Conservation (phyloP, 2,113 vertebrate genomes). For the Prochilodus magdalenae region DNA sequence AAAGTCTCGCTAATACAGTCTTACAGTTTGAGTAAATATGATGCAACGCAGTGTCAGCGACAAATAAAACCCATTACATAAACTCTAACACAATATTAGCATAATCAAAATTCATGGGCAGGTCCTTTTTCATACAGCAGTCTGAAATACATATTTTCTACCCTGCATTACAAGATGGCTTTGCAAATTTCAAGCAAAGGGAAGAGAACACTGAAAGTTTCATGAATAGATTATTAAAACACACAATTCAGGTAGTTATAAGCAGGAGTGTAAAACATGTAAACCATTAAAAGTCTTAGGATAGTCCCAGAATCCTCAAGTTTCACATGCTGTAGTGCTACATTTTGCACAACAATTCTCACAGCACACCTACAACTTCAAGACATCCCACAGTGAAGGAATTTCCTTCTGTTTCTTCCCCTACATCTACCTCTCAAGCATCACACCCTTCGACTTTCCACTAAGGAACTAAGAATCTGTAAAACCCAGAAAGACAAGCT, state of each 20-base stretch:
- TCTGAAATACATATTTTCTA: neutral
- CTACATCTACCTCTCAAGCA: slow-evolving; percentile 6
- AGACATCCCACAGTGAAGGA: neutral
- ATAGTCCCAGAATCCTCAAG: neutral
- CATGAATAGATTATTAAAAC: neutral
- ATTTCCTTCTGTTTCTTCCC: neutral
- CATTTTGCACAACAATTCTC: neutral
- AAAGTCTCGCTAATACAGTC: neutral
- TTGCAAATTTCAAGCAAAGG: neutral
- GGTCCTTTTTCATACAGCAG: too few relatives aligned
- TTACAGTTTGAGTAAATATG: neutral
- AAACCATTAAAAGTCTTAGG: neutral
- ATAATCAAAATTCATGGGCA: too few relatives aligned
- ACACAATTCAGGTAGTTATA: neutral
- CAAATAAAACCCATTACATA: neutral
- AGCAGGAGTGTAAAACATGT: too few relatives aligned
- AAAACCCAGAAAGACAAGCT: slow-evolving; percentile 43
- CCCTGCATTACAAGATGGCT: neutral
- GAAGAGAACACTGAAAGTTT: neutral
- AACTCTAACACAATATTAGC: too few relatives aligned
- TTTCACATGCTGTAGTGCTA: neutral
- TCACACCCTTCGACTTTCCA: slow-evolving; percentile 26
- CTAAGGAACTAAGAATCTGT: slow-evolving; percentile 26
- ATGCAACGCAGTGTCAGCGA: too few relatives aligned
- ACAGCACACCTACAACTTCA: slow-evolving; percentile 16